phyloP scores from a whole-genome alignment of 2,797 vertebrate species.

The Balearica regulorum region DNA sequence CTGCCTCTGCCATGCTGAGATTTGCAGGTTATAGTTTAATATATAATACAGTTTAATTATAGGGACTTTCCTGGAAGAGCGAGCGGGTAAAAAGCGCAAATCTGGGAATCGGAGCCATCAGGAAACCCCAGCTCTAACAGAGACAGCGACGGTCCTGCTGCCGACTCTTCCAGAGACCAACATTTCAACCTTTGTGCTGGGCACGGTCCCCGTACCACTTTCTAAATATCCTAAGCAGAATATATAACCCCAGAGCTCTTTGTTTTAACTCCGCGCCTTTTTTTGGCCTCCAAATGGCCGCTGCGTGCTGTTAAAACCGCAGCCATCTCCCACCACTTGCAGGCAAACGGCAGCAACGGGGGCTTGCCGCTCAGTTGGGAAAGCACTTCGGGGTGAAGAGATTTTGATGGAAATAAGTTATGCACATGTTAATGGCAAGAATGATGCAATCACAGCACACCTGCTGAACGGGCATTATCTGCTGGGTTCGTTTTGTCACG shows the following conservation, averaged over 20 bases:
- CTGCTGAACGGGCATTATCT: background rate
- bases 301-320: fast-evolving
- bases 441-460: background rate
- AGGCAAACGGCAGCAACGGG: background rate
- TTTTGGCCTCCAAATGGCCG: background rate
- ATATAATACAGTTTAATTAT: background rate
- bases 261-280: background rate
- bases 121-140: fast-evolving
- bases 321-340: background rate
- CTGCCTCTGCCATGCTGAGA: background rate
- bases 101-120: background rate
- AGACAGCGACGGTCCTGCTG: background rate
- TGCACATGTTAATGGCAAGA: background rate
- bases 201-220: fast-evolving
- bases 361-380: background rate
- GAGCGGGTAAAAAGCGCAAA: background rate
- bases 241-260: fast-evolving
- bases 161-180: background rate
- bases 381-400: background rate
- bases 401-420: background rate
- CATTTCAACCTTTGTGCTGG: no score
- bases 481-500: background rate
- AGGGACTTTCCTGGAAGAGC: background rate
- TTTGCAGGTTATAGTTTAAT: background rate
- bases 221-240: background rate